Base-by-base conservation (phyloP, 1,140 invertebrate genomes). In the Drosophila eugracilis region DNA sequence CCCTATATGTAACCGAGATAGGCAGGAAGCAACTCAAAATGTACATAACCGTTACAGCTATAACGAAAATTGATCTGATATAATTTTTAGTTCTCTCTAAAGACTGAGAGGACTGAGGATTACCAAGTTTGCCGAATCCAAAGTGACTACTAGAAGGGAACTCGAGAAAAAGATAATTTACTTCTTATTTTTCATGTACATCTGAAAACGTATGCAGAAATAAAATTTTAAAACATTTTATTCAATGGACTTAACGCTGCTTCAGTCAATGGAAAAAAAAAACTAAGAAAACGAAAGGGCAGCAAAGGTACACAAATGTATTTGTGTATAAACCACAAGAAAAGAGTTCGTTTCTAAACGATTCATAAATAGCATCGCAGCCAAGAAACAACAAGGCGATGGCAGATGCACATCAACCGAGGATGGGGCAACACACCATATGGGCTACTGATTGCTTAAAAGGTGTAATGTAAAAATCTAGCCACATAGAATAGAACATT, bases 391-490 rank as follows among this genome's bases (percentile, higher is more conserved):
- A 49, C 14, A 50, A 50, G 44, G 26, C n/a, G 45, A 67, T 26
- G 59, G 63, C 63, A 67, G 63, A 67, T 66, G 63, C 45, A 66
- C 63, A 34, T n/a, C 24, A 21, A 12, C n/a, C n/a, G 41, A 7
- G 36, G 21, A 14, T 14, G 54, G 54, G 26, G 42, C 12, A 41
- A 26, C 12, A 22, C 60, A 30, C n/a, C 44, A 67, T 59, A 44
- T 67, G 44, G 59, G 28, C 36, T 66, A 52, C 59, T 67, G 45
- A 53, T 67, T 53, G 62, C 53, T 67, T 53, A 63, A n/a, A n/a
- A n/a, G n/a, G n/a, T n/a, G n/a, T n/a, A 3, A 30, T 48, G 6
- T 7, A 22, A n/a, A 50, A 50, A 4, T 17, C 14, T 26, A 34
- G 30, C 14, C 22, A 17, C 14, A n/a, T n/a, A 50, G 44, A 10